Evolutionary conservation across 2,888 invertebrate species (phyloP), one percentile per base, ranked within the genome.

Genomic region (Noctua janthina): DNA sequence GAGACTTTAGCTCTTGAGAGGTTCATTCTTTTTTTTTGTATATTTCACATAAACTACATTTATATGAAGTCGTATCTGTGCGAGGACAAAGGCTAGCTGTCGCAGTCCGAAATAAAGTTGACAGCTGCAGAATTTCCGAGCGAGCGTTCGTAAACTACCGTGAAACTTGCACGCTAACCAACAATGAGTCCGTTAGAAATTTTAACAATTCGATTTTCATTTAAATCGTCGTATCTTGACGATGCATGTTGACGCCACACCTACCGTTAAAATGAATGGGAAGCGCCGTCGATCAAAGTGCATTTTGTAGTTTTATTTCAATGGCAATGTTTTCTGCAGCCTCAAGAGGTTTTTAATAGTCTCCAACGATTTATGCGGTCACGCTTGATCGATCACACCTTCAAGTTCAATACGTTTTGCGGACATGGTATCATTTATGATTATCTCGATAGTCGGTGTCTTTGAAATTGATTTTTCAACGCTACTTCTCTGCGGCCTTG

Each of bases 21-120:
- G 85, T 90, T 91, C 92, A 94, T 94, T 93, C 92, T 93, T 93
- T 94, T 29, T 29, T 54, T 95, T 95, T 94, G 93, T 93, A 91
- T 93, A 94, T 94, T 96, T 95, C 96, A 94, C 95, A 96, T 96
- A 96, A 96, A 96, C 94, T 96, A 94, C 96, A 93, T 96, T 96
- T 96, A 96, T 96, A 96, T 97, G 96, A 96, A 96, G 96, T 96
- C 95, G 96, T 96, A 95, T 95, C 93, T 93, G 87, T 90, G 68
- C 79, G 91, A 91, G 94, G 94, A 96, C 96, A 97, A 96, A 94
- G 93, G 93, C 91, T 92, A 89, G 90, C 93, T 94, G 94, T 94
- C 95, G 93, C 91, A 91, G 95, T 93, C 95, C 95, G 91, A 96
- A 93, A 94, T 93, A 94, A 92, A 92, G 92, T 91, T 94, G 96